Evolutionary conservation across 2,797 vertebrate genomes (phyloP).

Genomic region (Sebastes elongatus): DNA sequence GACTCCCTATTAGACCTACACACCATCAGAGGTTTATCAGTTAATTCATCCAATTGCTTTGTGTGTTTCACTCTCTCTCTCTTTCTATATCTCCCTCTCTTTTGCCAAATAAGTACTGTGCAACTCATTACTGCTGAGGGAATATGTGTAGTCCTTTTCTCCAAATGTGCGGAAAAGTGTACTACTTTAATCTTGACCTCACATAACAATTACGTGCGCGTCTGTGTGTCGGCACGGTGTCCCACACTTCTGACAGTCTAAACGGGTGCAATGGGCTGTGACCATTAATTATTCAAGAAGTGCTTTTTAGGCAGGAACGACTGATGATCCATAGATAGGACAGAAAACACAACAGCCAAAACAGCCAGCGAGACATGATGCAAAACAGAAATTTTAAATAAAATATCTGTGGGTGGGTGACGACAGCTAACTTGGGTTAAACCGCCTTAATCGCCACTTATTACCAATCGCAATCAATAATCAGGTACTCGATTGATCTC

Average conservation of each 20-base stretch:
- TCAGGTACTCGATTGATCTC: slow-evolving; percentile 1
- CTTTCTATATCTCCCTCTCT: not conserved
- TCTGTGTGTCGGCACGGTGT: slow-evolving; percentile 22
- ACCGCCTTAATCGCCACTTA: slow-evolving; percentile 22
- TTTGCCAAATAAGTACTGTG: slow-evolving; percentile 1
- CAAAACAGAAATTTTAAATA: not conserved
- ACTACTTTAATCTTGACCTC: slow-evolving; percentile 25
- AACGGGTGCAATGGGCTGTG: slow-evolving; percentile 63
- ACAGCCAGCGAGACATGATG: too few relatives aligned
- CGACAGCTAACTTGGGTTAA: not conserved
- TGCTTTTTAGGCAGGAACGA: slow-evolving; percentile 70
- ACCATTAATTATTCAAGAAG: slow-evolving; percentile 78
- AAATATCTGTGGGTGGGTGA: not conserved
- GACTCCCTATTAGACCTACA: slow-evolving; percentile 17
- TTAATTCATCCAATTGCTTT: slow-evolving; percentile 21
- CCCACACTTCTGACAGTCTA: slow-evolving; percentile 59
- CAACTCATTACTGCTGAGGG: not conserved
- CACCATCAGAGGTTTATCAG: slow-evolving; percentile 16
- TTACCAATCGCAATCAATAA: slow-evolving; percentile 47
- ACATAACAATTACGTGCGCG: slow-evolving; percentile 6
- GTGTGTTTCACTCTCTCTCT: not conserved
- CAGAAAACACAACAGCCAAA: slow-evolving; percentile 24
- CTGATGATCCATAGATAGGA: slow-evolving; percentile 79
- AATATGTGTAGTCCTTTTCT: not conserved
- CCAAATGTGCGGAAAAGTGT: not conserved